Base-by-base conservation (phyloP, 2,113 vertebrate genomes). In the Chloroceryle aenea region DNA sequence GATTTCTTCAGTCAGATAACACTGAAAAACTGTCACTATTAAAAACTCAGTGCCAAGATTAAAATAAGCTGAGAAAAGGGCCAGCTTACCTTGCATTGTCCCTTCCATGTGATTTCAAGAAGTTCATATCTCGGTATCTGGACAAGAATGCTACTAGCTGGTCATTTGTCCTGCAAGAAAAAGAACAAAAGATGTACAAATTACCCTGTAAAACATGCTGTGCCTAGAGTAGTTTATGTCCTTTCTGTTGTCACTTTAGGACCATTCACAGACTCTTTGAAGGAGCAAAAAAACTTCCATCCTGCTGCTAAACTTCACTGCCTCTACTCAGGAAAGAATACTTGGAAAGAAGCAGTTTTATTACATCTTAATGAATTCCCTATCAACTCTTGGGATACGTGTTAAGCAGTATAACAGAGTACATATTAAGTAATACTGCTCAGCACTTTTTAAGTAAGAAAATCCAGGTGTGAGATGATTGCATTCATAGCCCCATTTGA, bases 121-220 rank as follows among this genome's bases (percentile, higher is more conserved):
- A 99, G 97, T 99, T 99, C 99, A 99, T 99, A 45, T 99, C 97
- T 86, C 99, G 98, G 71, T 99, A 99, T 93, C 99, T 98, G 89
- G 99, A 99, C 88, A 99, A 98, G 98, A 99, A 99, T 12, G 99
- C 98, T 95, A 99, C 99, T 59, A 99, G 97, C 97, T 99, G 99
- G 95, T 99, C 99, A 56, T 99, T 99, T 59, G 99, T 99, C 98
- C 99, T 99, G 97, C 64, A 91, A 97, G 67, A 93, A 61, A 83
- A 97, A 93, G 13, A 50, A 78, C 27, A 80, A 75, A 79, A 74
- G 48, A 40, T 91, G 29, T 85, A 90, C 45, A 74, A 53, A 76
- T 85, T 10, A 75, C 50, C 66, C 12, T n/a, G 34, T 7, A 64
- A 87, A 48, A 30, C 3, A 2, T 30, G 26, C 22, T 17, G 23